Evolutionary conservation across 2,797 vertebrate genomes (phyloP).

Genomic region (Paguma larvata): DNA sequence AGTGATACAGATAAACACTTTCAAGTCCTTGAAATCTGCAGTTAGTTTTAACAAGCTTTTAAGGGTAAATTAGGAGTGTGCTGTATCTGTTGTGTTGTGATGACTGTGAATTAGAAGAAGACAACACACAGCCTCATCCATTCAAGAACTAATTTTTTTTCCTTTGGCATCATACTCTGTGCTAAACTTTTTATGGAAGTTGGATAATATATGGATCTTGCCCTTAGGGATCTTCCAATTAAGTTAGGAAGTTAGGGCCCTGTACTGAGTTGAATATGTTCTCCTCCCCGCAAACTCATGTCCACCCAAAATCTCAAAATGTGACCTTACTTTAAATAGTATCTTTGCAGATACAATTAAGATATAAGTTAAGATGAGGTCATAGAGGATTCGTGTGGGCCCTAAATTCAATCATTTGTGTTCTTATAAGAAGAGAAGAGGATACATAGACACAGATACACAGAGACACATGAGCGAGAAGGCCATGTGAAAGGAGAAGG

Average conservation of each 20-base stretch:
- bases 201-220: not conserved
- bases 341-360: slow-evolving; percentile 24
- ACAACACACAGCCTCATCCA: not conserved
- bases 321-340: not conserved
- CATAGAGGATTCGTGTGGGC: not conserved
- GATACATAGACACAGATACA: not conserved
- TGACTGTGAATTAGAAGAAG: not conserved
- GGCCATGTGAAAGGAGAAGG: not conserved
- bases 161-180: not conserved
- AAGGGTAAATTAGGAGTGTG: slow-evolving; percentile 54
- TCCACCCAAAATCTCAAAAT: not conserved
- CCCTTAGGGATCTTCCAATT: not conserved
- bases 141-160: not conserved
- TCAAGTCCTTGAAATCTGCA: slow-evolving; percentile 62
- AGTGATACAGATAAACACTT: slow-evolving; percentile 73
- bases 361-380: not conserved
- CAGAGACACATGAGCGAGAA: not conserved
- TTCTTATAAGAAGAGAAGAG: not conserved
- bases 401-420: not conserved
- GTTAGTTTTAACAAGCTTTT: slow-evolving; percentile 76
- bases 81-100: slow-evolving; percentile 46
- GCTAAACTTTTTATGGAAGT: not conserved
- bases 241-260: too few species aligned
- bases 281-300: not conserved
- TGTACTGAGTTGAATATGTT: not conserved